Base-by-base conservation (phyloP, 1,140 invertebrate genomes). In the Drosophila lowei region DNA sequence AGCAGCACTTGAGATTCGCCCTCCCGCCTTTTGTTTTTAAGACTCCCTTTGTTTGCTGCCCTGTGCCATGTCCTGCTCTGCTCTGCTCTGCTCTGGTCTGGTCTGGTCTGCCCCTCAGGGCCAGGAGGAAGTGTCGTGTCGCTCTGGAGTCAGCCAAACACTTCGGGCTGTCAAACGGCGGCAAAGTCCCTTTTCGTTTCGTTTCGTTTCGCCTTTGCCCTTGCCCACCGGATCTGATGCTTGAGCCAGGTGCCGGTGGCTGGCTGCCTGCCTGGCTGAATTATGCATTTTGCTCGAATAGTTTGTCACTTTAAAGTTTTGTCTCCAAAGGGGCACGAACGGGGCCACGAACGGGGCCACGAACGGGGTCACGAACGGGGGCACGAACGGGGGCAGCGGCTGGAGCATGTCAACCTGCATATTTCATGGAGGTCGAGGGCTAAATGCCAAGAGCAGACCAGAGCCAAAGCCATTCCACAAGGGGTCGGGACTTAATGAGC, bases 111-210 rank as follows among this genome's bases (percentile, higher is more conserved):
- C 56, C 70, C 70, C 55, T 72, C 57, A 11, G 48, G 21, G 41
- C 41, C 23, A 53, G 16, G 48, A 47, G 56, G 11, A 62, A 72
- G 70, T 61, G 68, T 54, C 28, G 30, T 61, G 68, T 49, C 34
- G 43, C 66, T 38, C 47, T 71, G 49, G 70, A 72, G 70, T 72
- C 70, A 72, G 68, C 13, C 57, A 52, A 72, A 72, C 70, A 72
- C 70, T 72, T 72, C 46, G 49, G 30, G 50, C 50, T 72, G 68
- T 70, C 66, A 72, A 72, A 71, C 66, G 67, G 67, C 65, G 71
- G 38, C 28, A 49, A 72, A 72, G 70, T 72, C 58, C 52, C 28
- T 38, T 54, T 72, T 62, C 52, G 21, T 52, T 25, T 9, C 34
- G 34, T 48, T 71, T 54, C 52, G 21, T 52, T 16, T 9, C 38